Conservation (phyloP, 1,140 invertebrate genomes). For the Agrypnia vestita region DNA sequence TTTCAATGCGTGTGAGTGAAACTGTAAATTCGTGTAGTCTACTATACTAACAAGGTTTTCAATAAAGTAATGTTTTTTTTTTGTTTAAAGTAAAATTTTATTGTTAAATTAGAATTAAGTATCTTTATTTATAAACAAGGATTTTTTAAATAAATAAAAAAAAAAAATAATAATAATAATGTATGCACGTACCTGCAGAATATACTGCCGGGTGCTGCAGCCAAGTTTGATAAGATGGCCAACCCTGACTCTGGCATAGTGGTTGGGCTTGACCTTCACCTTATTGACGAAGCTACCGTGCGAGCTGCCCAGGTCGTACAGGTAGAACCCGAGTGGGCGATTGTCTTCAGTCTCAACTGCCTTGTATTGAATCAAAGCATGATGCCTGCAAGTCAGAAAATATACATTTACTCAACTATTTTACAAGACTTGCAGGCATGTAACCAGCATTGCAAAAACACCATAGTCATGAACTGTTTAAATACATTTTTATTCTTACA, state of each 20-base stretch:
- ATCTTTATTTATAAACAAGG: too few species aligned
- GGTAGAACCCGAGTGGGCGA: constrained; percentile 83
- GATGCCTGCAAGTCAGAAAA: constrained; percentile 73
- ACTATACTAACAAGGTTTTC: too few species aligned
- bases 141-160: too few species aligned
- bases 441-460: constrained; percentile 37
- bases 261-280: constrained; percentile 81
- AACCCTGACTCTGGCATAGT: constrained; percentile 85
- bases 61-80: too few species aligned
- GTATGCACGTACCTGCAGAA: constrained; percentile 73
- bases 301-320: constrained; percentile 95
- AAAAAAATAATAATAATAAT: background rate
- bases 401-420: background rate
- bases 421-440: background rate
- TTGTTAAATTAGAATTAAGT: too few species aligned
- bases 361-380: constrained; percentile 91
- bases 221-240: constrained; percentile 96
- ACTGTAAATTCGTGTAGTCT: too few species aligned
- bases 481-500: too few species aligned
- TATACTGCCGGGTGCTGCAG: constrained; percentile 88
- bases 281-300: constrained; percentile 97
- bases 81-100: too few species aligned
- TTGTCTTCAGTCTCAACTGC: constrained; percentile 69
- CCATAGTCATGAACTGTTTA: too few species aligned
- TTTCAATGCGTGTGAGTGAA: too few species aligned